phyloP scores from a whole-genome alignment of 2,888 invertebrate genomes.

The Hermodice carunculata region DNA sequence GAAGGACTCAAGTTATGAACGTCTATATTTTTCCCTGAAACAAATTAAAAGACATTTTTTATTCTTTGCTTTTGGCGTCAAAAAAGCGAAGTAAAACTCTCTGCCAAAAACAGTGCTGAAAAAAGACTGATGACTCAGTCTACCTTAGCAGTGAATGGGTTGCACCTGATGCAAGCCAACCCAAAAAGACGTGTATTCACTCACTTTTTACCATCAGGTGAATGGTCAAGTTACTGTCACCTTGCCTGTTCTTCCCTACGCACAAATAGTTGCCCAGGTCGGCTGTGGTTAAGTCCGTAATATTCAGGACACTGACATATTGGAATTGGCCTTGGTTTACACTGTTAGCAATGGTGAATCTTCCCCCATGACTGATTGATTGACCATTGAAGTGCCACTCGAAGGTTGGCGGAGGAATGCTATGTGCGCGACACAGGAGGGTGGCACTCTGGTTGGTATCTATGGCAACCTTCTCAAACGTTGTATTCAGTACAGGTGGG shows the following conservation, averaged over 20 bases:
- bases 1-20: no score
- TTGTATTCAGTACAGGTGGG: constrained; percentile 14
- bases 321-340: constrained; percentile 4
- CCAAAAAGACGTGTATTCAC: no score
- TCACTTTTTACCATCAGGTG: constrained; percentile 18
- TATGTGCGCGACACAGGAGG: constrained; percentile 9
- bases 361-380: neutral
- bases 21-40: no score
- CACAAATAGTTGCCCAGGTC: constrained; percentile 18
- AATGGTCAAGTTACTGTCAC: constrained; percentile 1
- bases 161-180: no score
- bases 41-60: no score
- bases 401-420: constrained; percentile 9
- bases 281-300: constrained; percentile 6
- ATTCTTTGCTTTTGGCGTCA: no score
- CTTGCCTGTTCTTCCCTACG: constrained; percentile 5
- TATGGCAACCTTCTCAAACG: constrained; percentile 11
- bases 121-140: no score
- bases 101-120: no score
- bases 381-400: neutral
- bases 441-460: constrained; percentile 19
- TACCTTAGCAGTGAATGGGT: no score
- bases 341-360: neutral
- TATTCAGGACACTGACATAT: constrained; percentile 7
- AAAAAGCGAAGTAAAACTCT: no score